Base-by-base conservation (phyloP, 2,888 invertebrate species). In the Chrysolina americana region DNA sequence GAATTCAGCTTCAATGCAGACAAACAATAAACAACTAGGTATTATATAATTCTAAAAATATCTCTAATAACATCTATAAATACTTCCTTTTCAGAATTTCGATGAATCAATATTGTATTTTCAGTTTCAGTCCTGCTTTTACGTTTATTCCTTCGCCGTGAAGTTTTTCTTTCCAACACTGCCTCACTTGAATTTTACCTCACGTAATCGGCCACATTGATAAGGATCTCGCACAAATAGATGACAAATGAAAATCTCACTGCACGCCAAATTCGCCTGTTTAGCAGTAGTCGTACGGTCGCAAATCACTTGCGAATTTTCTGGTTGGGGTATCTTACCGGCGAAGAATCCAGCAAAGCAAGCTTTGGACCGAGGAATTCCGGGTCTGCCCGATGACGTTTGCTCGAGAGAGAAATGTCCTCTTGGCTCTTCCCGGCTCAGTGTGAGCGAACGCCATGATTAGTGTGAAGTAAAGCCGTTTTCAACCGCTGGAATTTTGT, bases 391-490 rank as follows among this genome's bases (percentile, higher is more conserved):
- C 73, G 73, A 73, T 41, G 64, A 36, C 41, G 69, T 65, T 56
- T 21, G n/a, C 56, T 21, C 69, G 64, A 69, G 65, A 68, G 69
- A 73, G 69, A 69, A 65, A 59, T 59, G 65, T 73, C 73, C 56
- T 65, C 63, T 48, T 48, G 15, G 15, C 47, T 13, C 28, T 36
- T 59, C 59, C 41, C 53, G 21, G 65, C 44, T 36, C 50, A 73
- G 36, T 73, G 73, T 73, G 65, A 73, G 65, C 73, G 68, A 73
- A 23, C 73, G 73, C 69, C 73, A 73, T 69, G 68, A 59, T 73
- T 69, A 59, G 69, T 65, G 47, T 69, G 73, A 73, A 11, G 65
- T 69, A 69, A 73, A 69, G 69, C 65, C 68, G 68, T 41, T 53
- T 41, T 73, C 62, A 56, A 65, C 59, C 69, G 73, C 73, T 64